Evolutionary conservation across 2,797 vertebrate species (phyloP), one percentile per base, ranked within the genome.

Genomic region (Tachyglossus aculeatus): DNA sequence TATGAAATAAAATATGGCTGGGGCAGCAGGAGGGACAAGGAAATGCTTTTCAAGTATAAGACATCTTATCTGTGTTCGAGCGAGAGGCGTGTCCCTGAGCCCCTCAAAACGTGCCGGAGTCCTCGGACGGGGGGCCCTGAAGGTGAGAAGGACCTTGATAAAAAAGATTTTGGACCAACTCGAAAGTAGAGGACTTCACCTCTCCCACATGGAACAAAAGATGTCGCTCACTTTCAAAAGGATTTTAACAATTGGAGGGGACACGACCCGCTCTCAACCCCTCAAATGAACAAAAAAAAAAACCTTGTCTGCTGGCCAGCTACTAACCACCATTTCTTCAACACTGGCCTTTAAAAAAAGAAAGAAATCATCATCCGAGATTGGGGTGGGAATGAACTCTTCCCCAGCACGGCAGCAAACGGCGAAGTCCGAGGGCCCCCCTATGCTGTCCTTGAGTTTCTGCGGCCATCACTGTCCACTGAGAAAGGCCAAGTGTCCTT

Each of bases 401-500:
- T 71, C 34, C 77, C 74, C 76, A 77, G 71, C 52, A 19, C 18
- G 31, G 19, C 4, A 31, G 45, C 16, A 16, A 48, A 1, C 4
- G 16, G 71, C 45, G 48, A 89, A 80, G 15, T 77, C 18, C 0
- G n/a, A 5, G 41, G 81, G 37, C 33, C 52, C 54, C 43, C 58
- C 4, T n/a, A 3, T 50, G 73, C 65, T 69, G 74, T 82, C 75
- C 72, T 57, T 55, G 67, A 60, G 67, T 58, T 62, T n/a, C 75
- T 58, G 52, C 58, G 70, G 62, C 65, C 24, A 67, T 94, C 88
- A 99, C 89, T 98, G 98, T 84, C 98, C 98, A 65, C 96, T 99
- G 88, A 99, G 93, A 91, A 99, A 99, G 69, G 98, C 98, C 76
- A 99, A 94, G 67, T 99, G 98, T 82, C 98, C 97, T 93, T 99